Base-by-base conservation (phyloP, 1,140 invertebrate genomes). In the Medauroidea extradentata region DNA sequence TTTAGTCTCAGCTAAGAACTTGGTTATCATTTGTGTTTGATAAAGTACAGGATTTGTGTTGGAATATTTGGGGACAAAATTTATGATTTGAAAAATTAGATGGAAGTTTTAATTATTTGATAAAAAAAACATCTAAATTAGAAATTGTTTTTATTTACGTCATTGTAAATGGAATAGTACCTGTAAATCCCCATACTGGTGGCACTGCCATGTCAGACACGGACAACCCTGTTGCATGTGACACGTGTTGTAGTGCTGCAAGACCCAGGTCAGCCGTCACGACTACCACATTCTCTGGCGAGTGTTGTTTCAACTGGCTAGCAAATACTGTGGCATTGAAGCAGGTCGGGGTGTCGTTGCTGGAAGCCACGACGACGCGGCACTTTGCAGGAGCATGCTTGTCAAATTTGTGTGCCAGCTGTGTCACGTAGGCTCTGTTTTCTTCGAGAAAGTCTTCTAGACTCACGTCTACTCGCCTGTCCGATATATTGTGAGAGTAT, bases 261-360 rank as follows among this genome's bases (percentile, higher is more conserved):
- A 34, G n/a, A 13, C 52, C 52, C 13, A 53, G 27, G 52, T 53
- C 19, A 8, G 52, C 52, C 27, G 52, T 53, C 39, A 53, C n/a
- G 27, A 23, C 52, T 0, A 53, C 52, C 16, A 53, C 9, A n/a
- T 53, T 53, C 13, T 53, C 14, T 13, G 29, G 13, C 5, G 19
- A n/a, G 13, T 38, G 14, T 4, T 14, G 29, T 0, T 41, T 5
- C n/a, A 34, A 19, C 29, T 16, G 13, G 27, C 39, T 23, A 8
- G 39, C 39, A 1, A 53, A 27, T 1, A 53, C 52, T 34, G 52
- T 53, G 13, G 52, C 52, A 41, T 53, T 53, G 25, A 53, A 53
- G 9, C 52, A 53, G 7, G 21, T 14, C n/a, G 52, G 52, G 2
- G 52, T 38, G 4, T 16, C 16, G 2, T 23, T n/a, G 2, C 27